These are phyloP conservation scores for Aphyosemion australe DNA, from an alignment of 2,113 vertebrate species.

Conservation along the genomic window DNA sequence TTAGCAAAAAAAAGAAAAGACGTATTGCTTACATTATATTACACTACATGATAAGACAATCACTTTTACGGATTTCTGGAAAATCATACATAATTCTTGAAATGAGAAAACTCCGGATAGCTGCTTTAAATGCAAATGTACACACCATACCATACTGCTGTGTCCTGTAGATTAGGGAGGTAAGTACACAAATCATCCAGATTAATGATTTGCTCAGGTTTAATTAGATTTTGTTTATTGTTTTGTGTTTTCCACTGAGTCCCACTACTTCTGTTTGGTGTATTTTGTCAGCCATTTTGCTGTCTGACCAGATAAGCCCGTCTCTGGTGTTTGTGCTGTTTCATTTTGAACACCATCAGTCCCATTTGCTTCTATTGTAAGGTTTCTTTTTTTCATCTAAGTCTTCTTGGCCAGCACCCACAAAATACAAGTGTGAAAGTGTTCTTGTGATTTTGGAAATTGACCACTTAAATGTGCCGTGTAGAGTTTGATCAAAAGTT, in stretches of 20 bases:
- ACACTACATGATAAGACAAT: no score
- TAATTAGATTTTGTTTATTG: neutral
- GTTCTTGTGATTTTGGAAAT: conserved; percentile 19
- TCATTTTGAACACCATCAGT: neutral
- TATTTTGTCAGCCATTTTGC: neutral
- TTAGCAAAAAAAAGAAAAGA: no score
- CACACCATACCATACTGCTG: no score
- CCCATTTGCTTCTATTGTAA: neutral
- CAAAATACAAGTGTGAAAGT: conserved; percentile 10
- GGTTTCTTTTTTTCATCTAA: neutral
- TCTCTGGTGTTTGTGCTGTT: neutral
- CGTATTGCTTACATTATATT: no score
- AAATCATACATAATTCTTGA: no score
- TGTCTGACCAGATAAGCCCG: neutral
- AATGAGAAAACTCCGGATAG: no score
- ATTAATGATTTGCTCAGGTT: no score
- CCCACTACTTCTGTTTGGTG: neutral
- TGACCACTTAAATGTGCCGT: conserved; percentile 1
- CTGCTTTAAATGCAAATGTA: no score
- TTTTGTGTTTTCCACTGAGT: no score
- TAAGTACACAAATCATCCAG: neutral
- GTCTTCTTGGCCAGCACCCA: conserved; percentile 2
- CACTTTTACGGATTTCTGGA: no score
- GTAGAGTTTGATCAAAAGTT: conserved; percentile 1
- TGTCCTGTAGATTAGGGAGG: neutral